A percentile compares a stretch with the other conserved stretches of the same genome.
Conservation (phyloP, 2,113 vertebrate genomes). For the Ellobius talpinus region DNA sequence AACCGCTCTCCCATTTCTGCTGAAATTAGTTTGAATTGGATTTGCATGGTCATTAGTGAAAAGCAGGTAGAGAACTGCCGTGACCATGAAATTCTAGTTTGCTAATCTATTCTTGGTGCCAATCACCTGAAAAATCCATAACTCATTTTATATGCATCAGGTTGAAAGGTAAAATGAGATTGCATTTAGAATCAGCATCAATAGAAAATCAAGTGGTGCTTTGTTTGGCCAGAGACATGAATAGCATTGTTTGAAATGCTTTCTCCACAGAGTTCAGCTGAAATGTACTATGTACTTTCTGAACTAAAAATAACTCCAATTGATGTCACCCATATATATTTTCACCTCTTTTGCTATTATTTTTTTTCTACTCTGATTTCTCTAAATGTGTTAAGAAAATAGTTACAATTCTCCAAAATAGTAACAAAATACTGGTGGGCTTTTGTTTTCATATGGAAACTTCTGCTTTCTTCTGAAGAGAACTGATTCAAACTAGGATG, state of each 20-base stretch:
- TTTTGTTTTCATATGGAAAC: neutral
- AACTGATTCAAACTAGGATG: neutral
- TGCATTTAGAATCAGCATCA: neutral
- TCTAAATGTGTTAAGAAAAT: slow-evolving; percentile 1
- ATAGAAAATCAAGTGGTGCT: neutral
- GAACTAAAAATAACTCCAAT: slow-evolving; percentile 40
- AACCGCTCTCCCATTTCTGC: neutral
- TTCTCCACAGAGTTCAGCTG: neutral
- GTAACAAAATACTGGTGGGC: neutral
- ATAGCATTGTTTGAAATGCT: slow-evolving; percentile 38
- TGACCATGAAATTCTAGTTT: neutral
- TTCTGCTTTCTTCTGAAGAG: neutral
- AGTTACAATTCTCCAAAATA: slow-evolving; percentile 20
- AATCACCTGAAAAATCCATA: neutral
- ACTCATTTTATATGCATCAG: neutral
- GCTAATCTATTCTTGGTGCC: neutral
- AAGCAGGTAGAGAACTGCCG: neutral
- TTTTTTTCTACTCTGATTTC: slow-evolving; percentile 6
- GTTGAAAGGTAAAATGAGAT: neutral
- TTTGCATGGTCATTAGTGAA: neutral
- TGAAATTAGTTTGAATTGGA: neutral
- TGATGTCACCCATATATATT: neutral
- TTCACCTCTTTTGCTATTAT: neutral
- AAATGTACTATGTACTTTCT: neutral
- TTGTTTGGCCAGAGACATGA: slow-evolving; percentile 28